phyloP scores from a whole-genome alignment of 2,888 invertebrate species.

The Hoplodrina ambigua region DNA sequence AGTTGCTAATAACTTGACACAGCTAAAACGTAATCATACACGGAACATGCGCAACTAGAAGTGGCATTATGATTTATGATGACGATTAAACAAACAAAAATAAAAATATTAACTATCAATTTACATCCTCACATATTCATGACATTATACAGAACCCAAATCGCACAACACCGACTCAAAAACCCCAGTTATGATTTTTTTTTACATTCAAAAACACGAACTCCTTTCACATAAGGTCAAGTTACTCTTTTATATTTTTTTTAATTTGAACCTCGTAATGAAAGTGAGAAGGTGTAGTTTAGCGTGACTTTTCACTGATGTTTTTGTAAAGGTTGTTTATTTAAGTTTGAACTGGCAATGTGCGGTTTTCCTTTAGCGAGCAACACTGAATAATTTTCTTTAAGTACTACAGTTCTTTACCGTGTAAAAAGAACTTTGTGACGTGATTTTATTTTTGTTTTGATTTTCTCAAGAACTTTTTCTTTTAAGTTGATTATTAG shows the following conservation, averaged over 20 bases:
- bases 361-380: constrained; percentile 22
- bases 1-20: too few relatives aligned
- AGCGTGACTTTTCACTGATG: constrained; percentile 22
- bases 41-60: too few relatives aligned
- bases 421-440: constrained; percentile 8
- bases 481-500: background rate
- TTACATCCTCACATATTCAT: too few relatives aligned
- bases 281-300: constrained; percentile 56
- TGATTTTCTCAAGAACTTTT: constrained; percentile 1
- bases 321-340: constrained; percentile 34
- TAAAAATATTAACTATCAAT: too few relatives aligned
- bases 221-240: constrained; percentile 68
- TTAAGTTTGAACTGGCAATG: constrained; percentile 33
- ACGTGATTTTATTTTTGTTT: constrained; percentile 10
- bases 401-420: constrained; percentile 1
- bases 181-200: constrained; percentile 18
- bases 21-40: too few relatives aligned
- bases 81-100: too few relatives aligned
- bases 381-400: constrained; percentile 21
- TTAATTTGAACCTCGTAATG: constrained; percentile 64
- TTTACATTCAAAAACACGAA: constrained; percentile 50
- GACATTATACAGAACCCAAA: background rate
- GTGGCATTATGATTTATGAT: too few relatives aligned
- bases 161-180: background rate
- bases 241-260: constrained; percentile 62